These are phyloP conservation scores for Tribolium madens DNA, from an alignment of 1,140 invertebrate genomes.

Conservation along the genomic window DNA sequence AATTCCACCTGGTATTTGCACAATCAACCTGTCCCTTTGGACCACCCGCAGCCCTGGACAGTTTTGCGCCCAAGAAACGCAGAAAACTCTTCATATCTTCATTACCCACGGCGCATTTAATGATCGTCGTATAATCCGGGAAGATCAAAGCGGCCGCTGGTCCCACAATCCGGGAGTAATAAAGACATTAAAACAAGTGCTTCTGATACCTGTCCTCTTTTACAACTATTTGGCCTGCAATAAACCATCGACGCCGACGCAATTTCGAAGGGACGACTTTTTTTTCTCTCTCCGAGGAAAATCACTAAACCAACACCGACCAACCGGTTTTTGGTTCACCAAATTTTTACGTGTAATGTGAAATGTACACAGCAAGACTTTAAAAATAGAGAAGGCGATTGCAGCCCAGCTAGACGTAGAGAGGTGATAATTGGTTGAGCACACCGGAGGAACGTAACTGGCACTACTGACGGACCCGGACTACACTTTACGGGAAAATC, in stretches of 20 bases:
- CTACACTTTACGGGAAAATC: conserved; percentile 41
- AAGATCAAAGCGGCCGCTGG: conserved; percentile 51
- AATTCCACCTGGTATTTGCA: not conserved
- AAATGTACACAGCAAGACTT: conserved; percentile 53
- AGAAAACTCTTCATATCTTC: not conserved
- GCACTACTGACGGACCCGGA: conserved; percentile 46
- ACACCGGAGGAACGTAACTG: conserved; percentile 51
- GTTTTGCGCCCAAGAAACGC: not conserved
- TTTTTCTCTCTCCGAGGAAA: conserved; percentile 27
- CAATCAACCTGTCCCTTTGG: not conserved
- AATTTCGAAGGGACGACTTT: not conserved
- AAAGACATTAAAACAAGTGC: conserved; percentile 56
- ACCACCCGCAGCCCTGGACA: not conserved
- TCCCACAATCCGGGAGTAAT: conserved; percentile 48
- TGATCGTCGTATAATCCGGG: conserved; percentile 44
- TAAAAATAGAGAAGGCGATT: conserved; percentile 48
- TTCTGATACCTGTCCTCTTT: conserved; percentile 52
- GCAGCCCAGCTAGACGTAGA: conserved; percentile 50
- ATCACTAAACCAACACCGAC: conserved; percentile 46
- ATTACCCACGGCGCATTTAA: conserved; percentile 17
- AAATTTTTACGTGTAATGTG: conserved; percentile 54
- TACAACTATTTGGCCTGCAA: conserved; percentile 47
- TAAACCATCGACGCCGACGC: conserved; percentile 37
- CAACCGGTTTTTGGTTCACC: conserved; percentile 52
- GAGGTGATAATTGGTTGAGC: conserved; percentile 50